Evolutionary conservation across 2,888 invertebrate species (phyloP).

Genomic region (Phyto melanocephala): DNA sequence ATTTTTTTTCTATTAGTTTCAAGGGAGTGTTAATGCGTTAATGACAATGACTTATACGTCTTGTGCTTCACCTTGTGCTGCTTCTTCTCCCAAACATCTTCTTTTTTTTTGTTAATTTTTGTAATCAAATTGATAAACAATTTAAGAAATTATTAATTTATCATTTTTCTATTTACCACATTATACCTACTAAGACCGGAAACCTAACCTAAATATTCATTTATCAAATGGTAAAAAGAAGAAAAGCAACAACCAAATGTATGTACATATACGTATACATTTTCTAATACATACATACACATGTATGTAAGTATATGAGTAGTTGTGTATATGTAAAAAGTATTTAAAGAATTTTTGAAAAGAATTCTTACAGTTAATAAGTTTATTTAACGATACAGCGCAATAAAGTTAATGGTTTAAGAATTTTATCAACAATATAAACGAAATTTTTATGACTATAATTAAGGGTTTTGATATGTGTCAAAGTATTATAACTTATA

Average conservation of each 20-base stretch:
- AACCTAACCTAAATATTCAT: slow-evolving; percentile 58
- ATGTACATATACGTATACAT: too few species aligned
- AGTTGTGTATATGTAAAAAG: not conserved
- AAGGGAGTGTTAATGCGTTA: slow-evolving; percentile 51
- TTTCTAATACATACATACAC: too few species aligned
- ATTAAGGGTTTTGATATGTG: slow-evolving; percentile 17
- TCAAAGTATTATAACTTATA: slow-evolving; percentile 8
- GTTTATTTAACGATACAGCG: not conserved
- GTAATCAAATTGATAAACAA: slow-evolving; percentile 40
- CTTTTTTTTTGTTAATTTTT: slow-evolving; percentile 1
- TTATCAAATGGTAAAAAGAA: slow-evolving; percentile 26
- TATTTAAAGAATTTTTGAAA: slow-evolving; percentile 48
- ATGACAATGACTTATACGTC: slow-evolving; percentile 29
- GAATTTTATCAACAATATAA: not conserved
- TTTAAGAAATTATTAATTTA: slow-evolving; percentile 45
- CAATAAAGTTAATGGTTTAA: not conserved
- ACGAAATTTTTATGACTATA: not conserved
- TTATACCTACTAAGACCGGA: slow-evolving; percentile 39
- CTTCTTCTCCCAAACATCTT: not conserved
- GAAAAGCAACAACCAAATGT: not conserved
- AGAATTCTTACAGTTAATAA: not conserved
- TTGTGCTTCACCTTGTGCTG: slow-evolving; percentile 28
- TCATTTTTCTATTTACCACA: not conserved
- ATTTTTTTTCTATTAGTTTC: not conserved
- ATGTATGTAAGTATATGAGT: too few species aligned